Conservation (phyloP, 2,113 vertebrate genomes). For the Acrocephalus arundinaceus region DNA sequence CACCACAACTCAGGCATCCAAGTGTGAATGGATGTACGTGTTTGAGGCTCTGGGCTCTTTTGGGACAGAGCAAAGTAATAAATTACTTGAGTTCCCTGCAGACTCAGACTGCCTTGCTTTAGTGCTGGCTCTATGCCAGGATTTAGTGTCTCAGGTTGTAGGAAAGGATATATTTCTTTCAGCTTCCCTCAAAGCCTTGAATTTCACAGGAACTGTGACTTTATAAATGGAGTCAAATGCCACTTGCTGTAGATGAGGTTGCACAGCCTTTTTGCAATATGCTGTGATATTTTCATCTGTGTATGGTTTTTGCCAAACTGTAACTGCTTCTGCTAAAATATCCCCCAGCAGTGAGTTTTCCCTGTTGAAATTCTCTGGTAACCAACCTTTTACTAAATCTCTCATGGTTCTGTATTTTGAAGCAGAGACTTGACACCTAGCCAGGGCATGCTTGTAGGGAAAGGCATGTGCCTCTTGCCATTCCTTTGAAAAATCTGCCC, state of each 20-base stretch:
- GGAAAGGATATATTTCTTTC: background rate
- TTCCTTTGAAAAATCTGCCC: background rate
- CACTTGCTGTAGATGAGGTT: background rate
- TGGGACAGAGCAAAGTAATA: background rate
- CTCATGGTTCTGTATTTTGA: background rate
- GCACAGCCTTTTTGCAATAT: background rate
- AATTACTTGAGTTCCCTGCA: background rate
- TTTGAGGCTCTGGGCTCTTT: background rate
- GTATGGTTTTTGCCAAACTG: background rate
- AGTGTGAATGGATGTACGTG: background rate
- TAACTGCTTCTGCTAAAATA: background rate
- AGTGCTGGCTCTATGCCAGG: background rate
- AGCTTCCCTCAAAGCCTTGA: background rate
- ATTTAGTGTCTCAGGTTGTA: background rate
- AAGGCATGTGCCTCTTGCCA: background rate
- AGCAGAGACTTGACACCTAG: background rate
- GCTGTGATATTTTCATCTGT: background rate
- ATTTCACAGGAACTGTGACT: background rate
- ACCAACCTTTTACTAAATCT: background rate
- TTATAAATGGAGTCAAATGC: background rate
- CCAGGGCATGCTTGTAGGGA: background rate
- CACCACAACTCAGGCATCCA: background rate
- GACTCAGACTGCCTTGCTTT: background rate
- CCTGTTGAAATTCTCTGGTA: background rate
- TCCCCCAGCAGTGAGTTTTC: background rate